A percentile compares a stretch with the other conserved stretches of the same genome.
These are phyloP conservation scores for Parotocinclus haroldoi DNA, from an alignment of 2,797 vertebrate genomes.

Conservation along the genomic window DNA sequence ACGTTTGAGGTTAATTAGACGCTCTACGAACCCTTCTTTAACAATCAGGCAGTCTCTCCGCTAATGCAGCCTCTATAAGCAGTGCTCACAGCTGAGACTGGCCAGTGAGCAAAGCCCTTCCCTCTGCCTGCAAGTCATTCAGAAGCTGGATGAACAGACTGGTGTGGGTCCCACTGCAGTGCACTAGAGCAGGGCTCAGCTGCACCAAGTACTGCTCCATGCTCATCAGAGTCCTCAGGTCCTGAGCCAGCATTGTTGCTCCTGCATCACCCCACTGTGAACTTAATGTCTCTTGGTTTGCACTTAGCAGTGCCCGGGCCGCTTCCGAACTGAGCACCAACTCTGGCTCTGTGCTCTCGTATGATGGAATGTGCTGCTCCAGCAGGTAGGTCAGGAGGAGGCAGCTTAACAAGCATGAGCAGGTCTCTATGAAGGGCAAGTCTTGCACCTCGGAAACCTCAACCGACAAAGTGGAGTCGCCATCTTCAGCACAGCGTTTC, in stretches of 20 bases:
- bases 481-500: conserved; percentile 62
- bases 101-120: conserved; percentile 30
- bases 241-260: conserved; percentile 70
- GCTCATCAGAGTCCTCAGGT: conserved; percentile 75
- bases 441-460: conserved; percentile 49
- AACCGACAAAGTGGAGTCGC: conserved; percentile 48
- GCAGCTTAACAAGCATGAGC: conserved; percentile 63
- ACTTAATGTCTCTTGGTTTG: conserved; percentile 54
- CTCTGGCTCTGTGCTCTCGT: conserved; percentile 18
- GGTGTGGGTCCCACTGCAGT: conserved; percentile 70
- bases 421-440: conserved; percentile 64
- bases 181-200: conserved; percentile 62
- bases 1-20: no score
- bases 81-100: not conserved
- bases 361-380: conserved; percentile 54
- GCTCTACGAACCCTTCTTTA: no score
- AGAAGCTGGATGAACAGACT: conserved; percentile 74
- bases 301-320: conserved; percentile 51
- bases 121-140: conserved; percentile 62
- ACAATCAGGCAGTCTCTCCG: no score
- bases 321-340: conserved; percentile 44
- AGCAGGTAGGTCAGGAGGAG: conserved; percentile 66
- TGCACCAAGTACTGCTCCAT: conserved; percentile 68
- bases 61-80: no score
- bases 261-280: conserved; percentile 69